Percentiles rank a stretch among this genome's conserved stretches.
Evolutionary conservation across 2,113 vertebrate species (phyloP).

Genomic region (Podiceps cristatus): DNA sequence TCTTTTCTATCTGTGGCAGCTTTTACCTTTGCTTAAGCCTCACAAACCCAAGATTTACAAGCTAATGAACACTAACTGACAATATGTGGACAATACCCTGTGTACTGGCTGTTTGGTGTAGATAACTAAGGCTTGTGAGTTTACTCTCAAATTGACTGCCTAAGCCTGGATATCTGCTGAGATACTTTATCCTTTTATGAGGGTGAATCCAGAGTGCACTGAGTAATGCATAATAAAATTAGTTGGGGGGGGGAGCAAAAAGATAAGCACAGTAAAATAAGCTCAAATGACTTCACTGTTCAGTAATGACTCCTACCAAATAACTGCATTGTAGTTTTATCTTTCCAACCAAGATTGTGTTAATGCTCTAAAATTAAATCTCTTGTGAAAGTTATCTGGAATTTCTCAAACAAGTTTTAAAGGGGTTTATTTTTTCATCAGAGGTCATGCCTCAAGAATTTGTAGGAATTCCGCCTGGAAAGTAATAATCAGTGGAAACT

Average conservation of each 20-base stretch:
- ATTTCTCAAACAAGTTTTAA: conserved; percentile 88
- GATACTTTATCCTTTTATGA: conserved; percentile 81
- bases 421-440: conserved; percentile 86
- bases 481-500: conserved; percentile 93
- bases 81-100: conserved; percentile 25
- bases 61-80: conserved; percentile 42
- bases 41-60: conserved; percentile 55
- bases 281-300: conserved; percentile 84
- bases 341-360: conserved; percentile 82
- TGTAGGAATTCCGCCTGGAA: conserved; percentile 93
- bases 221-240: conserved; percentile 83
- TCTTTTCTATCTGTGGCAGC: conserved; percentile 49
- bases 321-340: conserved; percentile 83
- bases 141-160: conserved; percentile 57
- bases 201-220: conserved; percentile 82
- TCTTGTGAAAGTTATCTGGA: conserved; percentile 89
- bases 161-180: conserved; percentile 75
- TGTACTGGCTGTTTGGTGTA: neutral
- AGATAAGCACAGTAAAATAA: conserved; percentile 83
- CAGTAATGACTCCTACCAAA: conserved; percentile 82
- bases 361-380: conserved; percentile 87
- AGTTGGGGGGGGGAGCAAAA: conserved; percentile 46
- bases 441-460: conserved; percentile 88
- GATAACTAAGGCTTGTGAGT: conserved; percentile 54
- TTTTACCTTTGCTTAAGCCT: conserved; percentile 57